phyloP scores from a whole-genome alignment of 2,888 invertebrate genomes.

The Leptothorax acervorum region DNA sequence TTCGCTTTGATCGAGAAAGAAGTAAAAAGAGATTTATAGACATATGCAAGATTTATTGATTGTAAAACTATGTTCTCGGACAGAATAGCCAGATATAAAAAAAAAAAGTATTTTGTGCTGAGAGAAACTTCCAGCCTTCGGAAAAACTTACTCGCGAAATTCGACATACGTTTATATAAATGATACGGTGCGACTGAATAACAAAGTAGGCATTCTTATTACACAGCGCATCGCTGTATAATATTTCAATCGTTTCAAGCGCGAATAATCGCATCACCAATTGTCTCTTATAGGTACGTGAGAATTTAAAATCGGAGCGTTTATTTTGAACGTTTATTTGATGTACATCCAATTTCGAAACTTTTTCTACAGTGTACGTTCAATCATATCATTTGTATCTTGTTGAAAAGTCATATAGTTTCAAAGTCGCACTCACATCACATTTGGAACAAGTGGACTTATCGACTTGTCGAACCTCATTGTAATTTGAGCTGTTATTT shows the following conservation, averaged over 20 bases:
- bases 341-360: conserved; percentile 1
- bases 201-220: conserved; percentile 21
- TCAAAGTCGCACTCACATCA: not conserved
- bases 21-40: not conserved
- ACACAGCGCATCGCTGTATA: not conserved
- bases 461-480: conserved; percentile 5
- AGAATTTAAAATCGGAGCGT: conserved; percentile 20
- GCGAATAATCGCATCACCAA: conserved; percentile 22
- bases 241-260: conserved; percentile 16
- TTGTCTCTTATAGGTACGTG: not conserved
- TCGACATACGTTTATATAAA: not conserved
- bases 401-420: not conserved
- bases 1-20: not conserved
- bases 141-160: not conserved
- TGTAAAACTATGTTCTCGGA: not conserved
- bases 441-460: not conserved
- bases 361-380: not conserved
- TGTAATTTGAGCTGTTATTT: conserved; percentile 6
- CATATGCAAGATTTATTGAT: not conserved
- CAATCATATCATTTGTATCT: not conserved
- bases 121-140: not conserved
- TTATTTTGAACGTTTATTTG: conserved; percentile 8
- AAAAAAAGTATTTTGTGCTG: not conserved
- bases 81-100: not conserved
- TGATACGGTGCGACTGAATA: not conserved